Percentiles rank a stretch among this genome's conserved stretches.
Evolutionary conservation across 1,140 invertebrate genomes (phyloP).

Genomic region (Halesus radiatus): DNA sequence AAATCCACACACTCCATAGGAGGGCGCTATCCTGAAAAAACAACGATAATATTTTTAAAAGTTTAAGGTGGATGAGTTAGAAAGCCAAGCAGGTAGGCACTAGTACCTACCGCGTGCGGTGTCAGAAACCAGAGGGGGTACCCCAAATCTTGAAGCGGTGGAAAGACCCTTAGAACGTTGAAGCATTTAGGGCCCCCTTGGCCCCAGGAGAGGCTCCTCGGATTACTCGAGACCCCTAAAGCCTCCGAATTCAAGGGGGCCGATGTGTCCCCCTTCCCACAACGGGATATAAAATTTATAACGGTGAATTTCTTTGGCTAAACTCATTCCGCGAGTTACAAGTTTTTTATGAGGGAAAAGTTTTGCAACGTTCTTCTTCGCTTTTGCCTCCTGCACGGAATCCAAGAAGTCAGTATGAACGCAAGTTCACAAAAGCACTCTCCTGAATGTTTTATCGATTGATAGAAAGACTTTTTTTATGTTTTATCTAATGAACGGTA

Average conservation of each 20-base stretch:
- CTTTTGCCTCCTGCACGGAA: too few relatives aligned
- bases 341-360: constrained; percentile 32
- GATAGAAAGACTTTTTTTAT: too few relatives aligned
- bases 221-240: constrained; percentile 11
- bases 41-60: constrained; percentile 52
- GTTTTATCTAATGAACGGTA: too few relatives aligned
- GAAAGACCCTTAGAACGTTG: neutral
- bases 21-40: constrained; percentile 11
- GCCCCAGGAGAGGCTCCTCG: constrained; percentile 14
- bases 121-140: constrained; percentile 10
- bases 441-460: too few relatives aligned
- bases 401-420: too few relatives aligned
- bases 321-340: constrained; percentile 53
- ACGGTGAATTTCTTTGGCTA: constrained; percentile 53
- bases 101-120: neutral
- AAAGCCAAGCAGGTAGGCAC: neutral
- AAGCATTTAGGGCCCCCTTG: constrained; percentile 22
- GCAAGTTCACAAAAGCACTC: too few relatives aligned
- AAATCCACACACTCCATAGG: neutral
- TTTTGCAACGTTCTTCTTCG: constrained; percentile 1
- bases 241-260: neutral
- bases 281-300: constrained; percentile 55
- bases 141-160: neutral
- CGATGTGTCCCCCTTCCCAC: constrained; percentile 31
- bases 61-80: constrained; percentile 29